Evolutionary conservation across 1,140 invertebrate genomes (phyloP).

Genomic region (Leptestheria dahalacensis): DNA sequence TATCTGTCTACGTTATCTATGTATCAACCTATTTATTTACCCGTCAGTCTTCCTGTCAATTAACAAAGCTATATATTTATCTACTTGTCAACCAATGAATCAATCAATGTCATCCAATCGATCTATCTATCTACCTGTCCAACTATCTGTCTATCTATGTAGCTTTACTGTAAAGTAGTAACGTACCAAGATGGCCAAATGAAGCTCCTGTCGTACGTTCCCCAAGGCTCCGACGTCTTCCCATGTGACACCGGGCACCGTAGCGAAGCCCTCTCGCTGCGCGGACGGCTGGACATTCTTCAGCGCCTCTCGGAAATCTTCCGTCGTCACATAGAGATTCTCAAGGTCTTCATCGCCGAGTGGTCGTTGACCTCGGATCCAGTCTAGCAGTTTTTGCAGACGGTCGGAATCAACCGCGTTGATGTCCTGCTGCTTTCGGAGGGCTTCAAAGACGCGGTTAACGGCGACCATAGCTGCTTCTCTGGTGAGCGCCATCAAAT

Average conservation of each 20-base stretch:
- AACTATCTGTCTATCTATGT: no score
- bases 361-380: constrained; percentile 37
- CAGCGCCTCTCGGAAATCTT: constrained; percentile 63
- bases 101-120: neutral
- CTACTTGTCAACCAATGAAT: neutral
- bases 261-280: constrained; percentile 92
- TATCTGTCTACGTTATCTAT: no score
- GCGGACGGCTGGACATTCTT: constrained; percentile 78
- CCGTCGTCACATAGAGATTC: constrained; percentile 46
- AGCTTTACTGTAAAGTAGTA: no score
- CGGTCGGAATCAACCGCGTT: neutral
- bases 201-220: constrained; percentile 73
- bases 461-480: constrained; percentile 77
- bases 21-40: neutral
- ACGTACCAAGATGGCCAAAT: constrained; percentile 69
- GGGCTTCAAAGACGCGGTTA: constrained; percentile 36
- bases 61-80: neutral
- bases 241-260: constrained; percentile 94
- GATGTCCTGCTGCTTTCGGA: neutral
- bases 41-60: neutral
- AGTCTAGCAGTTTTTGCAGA: constrained; percentile 20
- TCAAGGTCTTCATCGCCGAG: constrained; percentile 41
- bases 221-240: constrained; percentile 86
- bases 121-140: no score
- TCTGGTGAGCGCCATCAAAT: constrained; percentile 68